phyloP scores from a whole-genome alignment of 1,140 invertebrate genomes.

The Solenopsis invicta region DNA sequence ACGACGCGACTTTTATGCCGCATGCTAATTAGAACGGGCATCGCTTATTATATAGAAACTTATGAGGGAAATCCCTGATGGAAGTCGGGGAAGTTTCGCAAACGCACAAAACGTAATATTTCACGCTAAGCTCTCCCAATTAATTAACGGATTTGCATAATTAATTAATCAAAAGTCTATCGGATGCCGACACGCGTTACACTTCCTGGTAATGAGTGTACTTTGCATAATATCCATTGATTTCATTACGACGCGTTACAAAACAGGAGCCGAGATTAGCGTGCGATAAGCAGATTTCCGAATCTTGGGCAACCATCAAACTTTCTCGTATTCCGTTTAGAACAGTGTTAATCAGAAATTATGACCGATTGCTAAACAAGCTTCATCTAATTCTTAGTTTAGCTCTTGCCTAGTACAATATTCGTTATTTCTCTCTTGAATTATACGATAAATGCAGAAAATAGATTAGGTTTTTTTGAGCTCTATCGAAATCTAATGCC shows the following conservation, averaged over 20 bases:
- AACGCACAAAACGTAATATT: slow-evolving; percentile 56
- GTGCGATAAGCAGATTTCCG: slow-evolving; percentile 36
- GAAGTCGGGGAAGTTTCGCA: slow-evolving; percentile 49
- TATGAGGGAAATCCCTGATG: slow-evolving; percentile 32
- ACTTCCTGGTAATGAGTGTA: slow-evolving; percentile 48
- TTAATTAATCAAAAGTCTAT: slow-evolving; percentile 61
- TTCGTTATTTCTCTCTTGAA: background rate
- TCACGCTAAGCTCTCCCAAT: slow-evolving; percentile 56
- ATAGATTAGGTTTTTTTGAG: background rate
- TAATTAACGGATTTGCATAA: slow-evolving; percentile 62
- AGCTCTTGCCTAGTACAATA: background rate
- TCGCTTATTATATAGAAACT: slow-evolving; percentile 54
- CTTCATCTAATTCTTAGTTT: background rate
- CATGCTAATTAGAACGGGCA: slow-evolving; percentile 70
- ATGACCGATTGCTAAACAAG: background rate
- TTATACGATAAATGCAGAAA: background rate
- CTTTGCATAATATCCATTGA: slow-evolving; percentile 55
- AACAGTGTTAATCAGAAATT: slow-evolving; percentile 16
- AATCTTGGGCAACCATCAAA: slow-evolving; percentile 29
- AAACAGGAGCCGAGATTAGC: slow-evolving; percentile 40
- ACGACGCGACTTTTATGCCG: slow-evolving; percentile 51
- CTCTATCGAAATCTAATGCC: slow-evolving; percentile 32
- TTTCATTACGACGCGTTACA: slow-evolving; percentile 47
- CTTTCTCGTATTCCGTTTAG: slow-evolving; percentile 28
- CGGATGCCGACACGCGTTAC: slow-evolving; percentile 44